A percentile compares a stretch with the other conserved stretches of the same genome.
phyloP scores from a whole-genome alignment of 2,888 invertebrate genomes.

The Nipponacmea schrenckii region DNA sequence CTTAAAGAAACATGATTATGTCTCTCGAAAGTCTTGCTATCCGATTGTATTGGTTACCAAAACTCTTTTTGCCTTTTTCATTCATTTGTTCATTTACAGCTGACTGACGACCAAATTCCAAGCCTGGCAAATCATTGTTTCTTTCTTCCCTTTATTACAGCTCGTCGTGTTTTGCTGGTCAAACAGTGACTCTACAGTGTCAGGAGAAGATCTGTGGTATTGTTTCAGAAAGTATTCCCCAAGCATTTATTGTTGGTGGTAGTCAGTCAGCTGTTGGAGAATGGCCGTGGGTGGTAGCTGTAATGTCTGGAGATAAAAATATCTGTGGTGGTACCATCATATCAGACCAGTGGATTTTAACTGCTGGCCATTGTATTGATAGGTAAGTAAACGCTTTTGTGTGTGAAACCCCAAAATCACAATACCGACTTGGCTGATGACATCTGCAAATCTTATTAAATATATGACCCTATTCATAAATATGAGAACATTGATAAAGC shows the following conservation, averaged over 20 bases:
- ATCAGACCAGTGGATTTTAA: constrained; percentile 43
- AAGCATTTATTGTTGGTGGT: constrained; percentile 45
- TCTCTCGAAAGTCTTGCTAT: no score
- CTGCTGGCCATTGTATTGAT: constrained; percentile 52
- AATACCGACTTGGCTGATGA: no score
- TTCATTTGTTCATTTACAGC: no score
- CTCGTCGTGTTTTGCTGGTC: constrained; percentile 14
- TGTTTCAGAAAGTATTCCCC: constrained; percentile 21
- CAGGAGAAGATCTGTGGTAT: constrained; percentile 37
- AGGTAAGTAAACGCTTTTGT: constrained; percentile 34
- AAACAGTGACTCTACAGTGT: constrained; percentile 11
- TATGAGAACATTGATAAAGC: no score
- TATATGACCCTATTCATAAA: no score
- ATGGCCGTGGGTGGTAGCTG: constrained; percentile 54
- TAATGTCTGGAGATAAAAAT: constrained; percentile 34
- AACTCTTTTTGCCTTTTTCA: no score
- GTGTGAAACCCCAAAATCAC: no score
- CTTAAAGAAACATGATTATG: no score
- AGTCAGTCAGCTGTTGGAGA: constrained; percentile 37
- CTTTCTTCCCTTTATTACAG: constrained; percentile 8
- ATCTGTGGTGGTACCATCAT: constrained; percentile 50
- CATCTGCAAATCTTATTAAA: no score
- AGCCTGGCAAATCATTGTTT: no score
- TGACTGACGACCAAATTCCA: no score
- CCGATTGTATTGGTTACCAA: no score